These are phyloP conservation scores for Podotricha telesiphe DNA, from an alignment of 2,888 invertebrate species.

Conservation along the genomic window DNA sequence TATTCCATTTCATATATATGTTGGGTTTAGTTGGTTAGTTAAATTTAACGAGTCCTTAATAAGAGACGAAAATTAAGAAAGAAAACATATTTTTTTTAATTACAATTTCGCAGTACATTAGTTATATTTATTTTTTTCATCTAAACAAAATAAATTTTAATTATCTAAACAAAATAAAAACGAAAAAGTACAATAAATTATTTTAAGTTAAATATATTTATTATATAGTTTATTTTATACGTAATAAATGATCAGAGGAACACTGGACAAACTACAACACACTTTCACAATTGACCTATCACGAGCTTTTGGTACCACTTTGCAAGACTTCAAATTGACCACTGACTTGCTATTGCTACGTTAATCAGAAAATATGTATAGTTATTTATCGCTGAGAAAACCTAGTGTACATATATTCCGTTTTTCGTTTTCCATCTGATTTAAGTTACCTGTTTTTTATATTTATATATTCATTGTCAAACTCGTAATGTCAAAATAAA, in stretches of 20 bases:
- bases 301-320: conserved; percentile 50
- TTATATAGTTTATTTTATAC: background rate
- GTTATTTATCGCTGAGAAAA: too few species aligned
- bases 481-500: too few species aligned
- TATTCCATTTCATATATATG: conserved; percentile 12
- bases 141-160: too few species aligned
- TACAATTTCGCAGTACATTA: too few species aligned
- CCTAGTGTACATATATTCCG: too few species aligned
- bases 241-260: background rate
- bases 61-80: too few species aligned
- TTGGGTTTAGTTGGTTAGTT: background rate
- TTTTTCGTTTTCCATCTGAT: too few species aligned
- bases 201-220: background rate
- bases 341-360: background rate
- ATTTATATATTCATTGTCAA: too few species aligned
- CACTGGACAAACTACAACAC: background rate
- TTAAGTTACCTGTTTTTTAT: too few species aligned
- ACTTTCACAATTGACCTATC: conserved; percentile 72
- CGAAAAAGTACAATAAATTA: background rate
- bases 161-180: background rate
- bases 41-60: background rate
- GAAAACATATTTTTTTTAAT: too few species aligned
- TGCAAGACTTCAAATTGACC: conserved; percentile 7
- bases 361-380: background rate
- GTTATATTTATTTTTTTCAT: too few species aligned